These are phyloP conservation scores for Ochotona curzoniae DNA, from an alignment of 2,113 vertebrate genomes.

Conservation along the genomic window DNA sequence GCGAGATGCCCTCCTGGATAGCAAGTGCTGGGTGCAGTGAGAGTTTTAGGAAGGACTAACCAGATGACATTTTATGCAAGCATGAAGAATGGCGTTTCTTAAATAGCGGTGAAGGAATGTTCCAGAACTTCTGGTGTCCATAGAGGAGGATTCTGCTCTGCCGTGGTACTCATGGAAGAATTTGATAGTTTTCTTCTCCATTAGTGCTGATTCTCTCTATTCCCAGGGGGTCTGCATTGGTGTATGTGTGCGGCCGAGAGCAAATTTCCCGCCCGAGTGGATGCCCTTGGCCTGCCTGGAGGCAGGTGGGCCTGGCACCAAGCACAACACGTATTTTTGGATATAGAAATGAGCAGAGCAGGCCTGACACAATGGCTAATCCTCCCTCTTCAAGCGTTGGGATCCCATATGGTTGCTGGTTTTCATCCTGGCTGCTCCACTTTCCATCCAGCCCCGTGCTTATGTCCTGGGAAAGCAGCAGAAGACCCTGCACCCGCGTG, in stretches of 20 bases:
- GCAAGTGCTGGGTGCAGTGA: background rate
- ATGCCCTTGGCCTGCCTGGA: background rate
- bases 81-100: background rate
- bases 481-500: too few relatives aligned
- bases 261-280: background rate
- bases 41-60: constrained; percentile 36
- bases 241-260: background rate
- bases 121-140: constrained; percentile 44
- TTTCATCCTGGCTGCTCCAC: too few relatives aligned
- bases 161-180: background rate
- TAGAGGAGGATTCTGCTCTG: background rate
- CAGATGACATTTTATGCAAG: constrained; percentile 31
- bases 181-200: constrained; percentile 24
- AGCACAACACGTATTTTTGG: background rate
- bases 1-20: background rate
- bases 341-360: background rate
- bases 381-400: too few relatives aligned
- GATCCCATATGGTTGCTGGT: too few relatives aligned
- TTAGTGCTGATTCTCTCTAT: background rate
- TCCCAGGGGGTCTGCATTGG: background rate
- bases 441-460: too few relatives aligned
- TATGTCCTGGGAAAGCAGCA: too few relatives aligned
- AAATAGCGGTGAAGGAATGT: constrained; percentile 29
- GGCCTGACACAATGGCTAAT: too few relatives aligned
- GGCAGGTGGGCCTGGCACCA: background rate